Evolutionary conservation across 2,797 vertebrate species (phyloP).

Genomic region (Cichlasoma orientale): DNA sequence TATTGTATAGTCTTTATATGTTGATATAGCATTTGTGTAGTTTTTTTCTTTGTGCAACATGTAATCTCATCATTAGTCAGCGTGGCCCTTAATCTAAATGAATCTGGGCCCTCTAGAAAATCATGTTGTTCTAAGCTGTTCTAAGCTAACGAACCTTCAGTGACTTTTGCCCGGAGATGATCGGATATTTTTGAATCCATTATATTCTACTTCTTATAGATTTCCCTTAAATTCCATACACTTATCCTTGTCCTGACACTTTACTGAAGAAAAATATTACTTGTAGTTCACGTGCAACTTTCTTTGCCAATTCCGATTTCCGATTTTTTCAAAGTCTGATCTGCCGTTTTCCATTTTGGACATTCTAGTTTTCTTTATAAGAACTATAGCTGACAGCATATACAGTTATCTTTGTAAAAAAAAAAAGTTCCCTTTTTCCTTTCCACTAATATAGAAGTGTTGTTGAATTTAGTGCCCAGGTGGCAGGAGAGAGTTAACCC

Average conservation of each 20-base stretch:
- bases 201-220: not conserved
- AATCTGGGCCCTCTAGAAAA: too few relatives aligned
- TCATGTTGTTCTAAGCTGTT: not conserved
- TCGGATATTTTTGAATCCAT: not conserved
- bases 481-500: conserved; percentile 53
- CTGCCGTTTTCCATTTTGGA: not conserved
- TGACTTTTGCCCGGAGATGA: not conserved
- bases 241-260: not conserved
- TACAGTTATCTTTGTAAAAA: not conserved
- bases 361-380: not conserved
- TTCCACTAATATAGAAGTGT: not conserved
- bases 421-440: not conserved
- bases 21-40: not conserved
- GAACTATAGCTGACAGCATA: not conserved
- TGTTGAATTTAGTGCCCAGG: not conserved
- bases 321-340: too few relatives aligned
- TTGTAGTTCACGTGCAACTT: not conserved
- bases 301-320: not conserved
- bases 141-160: not conserved
- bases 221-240: not conserved
- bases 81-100: too few relatives aligned
- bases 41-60: not conserved
- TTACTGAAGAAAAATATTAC: not conserved
- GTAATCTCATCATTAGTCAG: too few relatives aligned
- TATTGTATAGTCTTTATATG: too few relatives aligned